Evolutionary conservation across 2,113 vertebrate species (phyloP).

Genomic region (Oreotrochilus melanogaster): DNA sequence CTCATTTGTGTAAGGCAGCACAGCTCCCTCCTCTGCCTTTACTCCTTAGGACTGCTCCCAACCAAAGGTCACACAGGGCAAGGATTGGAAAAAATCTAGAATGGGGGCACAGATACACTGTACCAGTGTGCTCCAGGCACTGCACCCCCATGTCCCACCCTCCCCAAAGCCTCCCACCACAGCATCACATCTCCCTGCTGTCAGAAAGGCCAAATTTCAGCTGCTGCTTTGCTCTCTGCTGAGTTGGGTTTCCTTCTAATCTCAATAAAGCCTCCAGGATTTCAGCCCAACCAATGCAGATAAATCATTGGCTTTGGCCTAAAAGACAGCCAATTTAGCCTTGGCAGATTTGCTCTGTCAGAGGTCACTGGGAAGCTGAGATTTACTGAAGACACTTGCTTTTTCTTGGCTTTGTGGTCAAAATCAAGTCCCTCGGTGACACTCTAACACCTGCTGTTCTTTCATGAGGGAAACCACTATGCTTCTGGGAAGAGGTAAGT

Average conservation of each 20-base stretch:
- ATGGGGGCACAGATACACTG: accelerated
- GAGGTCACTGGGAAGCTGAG: conserved; percentile 41
- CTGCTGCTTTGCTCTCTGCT: not conserved
- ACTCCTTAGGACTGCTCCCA: not conserved
- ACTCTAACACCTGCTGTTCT: conserved; percentile 46
- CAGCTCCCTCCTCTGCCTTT: not conserved
- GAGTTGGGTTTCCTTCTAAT: conserved; percentile 19
- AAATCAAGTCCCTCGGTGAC: not conserved
- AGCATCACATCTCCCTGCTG: not conserved
- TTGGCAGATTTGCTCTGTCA: conserved; percentile 13
- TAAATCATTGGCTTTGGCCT: conserved; percentile 50
- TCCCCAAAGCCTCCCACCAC: not conserved
- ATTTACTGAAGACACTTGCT: conserved; percentile 34
- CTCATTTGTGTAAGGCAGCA: not conserved
- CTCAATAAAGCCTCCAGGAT: conserved; percentile 34
- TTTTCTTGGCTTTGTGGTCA: conserved; percentile 50
- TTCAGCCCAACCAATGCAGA: conserved; percentile 15
- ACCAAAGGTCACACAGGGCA: accelerated
- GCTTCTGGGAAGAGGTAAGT: conserved; percentile 8
- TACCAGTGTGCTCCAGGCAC: not conserved
- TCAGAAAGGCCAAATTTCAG: not conserved
- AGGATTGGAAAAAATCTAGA: not conserved
- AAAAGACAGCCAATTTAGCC: conserved; percentile 36
- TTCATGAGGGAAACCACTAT: conserved; percentile 23
- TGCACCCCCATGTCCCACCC: not conserved